phyloP scores from a whole-genome alignment of 2,797 vertebrate species.

The Ataeniobius toweri region DNA sequence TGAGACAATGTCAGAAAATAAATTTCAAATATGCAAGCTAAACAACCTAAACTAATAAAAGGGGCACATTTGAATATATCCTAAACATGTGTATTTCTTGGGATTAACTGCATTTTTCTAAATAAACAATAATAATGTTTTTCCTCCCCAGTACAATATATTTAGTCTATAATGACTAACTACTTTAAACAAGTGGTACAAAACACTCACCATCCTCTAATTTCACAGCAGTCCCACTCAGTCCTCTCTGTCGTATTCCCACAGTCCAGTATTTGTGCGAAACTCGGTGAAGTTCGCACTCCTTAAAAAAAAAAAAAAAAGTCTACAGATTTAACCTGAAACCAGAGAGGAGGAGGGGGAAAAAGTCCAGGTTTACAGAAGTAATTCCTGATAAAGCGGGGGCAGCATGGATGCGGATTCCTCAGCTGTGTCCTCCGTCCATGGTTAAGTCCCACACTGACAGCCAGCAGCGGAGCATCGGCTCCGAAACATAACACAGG shows the following conservation, averaged over 20 bases:
- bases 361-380: constrained; percentile 48
- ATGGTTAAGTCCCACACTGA: constrained; percentile 52
- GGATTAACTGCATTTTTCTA: not conserved
- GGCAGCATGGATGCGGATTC: constrained; percentile 55
- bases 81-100: not conserved
- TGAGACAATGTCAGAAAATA: not conserved
- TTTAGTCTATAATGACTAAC: not conserved
- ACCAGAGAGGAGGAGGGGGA: not conserved
- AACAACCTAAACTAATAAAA: not conserved
- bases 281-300: constrained; percentile 26
- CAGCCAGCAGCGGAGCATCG: constrained; percentile 24
- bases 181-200: constrained; percentile 5
- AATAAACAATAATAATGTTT: not conserved
- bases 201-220: constrained; percentile 73
- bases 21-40: not conserved
- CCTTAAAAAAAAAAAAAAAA: constrained; percentile 14
- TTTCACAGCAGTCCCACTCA: constrained; percentile 33
- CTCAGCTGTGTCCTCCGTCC: constrained; percentile 68
- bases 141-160: not conserved
- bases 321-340: constrained; percentile 13
- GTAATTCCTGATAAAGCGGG: constrained; percentile 46
- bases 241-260: constrained; percentile 31
- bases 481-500: constrained; percentile 58
- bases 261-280: constrained; percentile 35
- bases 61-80: not conserved